Evolutionary conservation across 2,888 invertebrate genomes (phyloP), one percentile per base, ranked within the genome.

Genomic region (Sinopyrophorus schimmeli): DNA sequence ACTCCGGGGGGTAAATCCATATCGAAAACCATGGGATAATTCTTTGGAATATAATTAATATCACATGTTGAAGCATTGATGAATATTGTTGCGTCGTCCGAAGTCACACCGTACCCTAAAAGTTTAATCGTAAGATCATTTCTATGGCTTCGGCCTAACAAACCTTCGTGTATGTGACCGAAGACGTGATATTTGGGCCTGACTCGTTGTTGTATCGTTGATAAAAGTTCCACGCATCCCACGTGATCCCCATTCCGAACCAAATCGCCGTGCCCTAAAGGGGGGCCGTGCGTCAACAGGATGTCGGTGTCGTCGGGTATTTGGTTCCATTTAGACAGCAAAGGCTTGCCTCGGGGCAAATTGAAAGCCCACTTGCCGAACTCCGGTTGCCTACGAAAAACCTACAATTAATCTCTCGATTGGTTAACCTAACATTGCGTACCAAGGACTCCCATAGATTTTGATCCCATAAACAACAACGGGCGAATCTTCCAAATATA

Each of bases 141-240:
- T 21, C 6, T 21, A 21, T 21, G 3, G 5, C 5, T 21, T n/a
- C 21, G 9, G 9, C 9, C n/a, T 23, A n/a, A 14, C 23, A 23
- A 34, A 83, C 86, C 89, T 79, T 92, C 90, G 73, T 92, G 92
- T 46, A 92, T 85, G 69, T 92, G 92, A 1, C 92, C 92, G 74
- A 89, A 92, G 3, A 92, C 80, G 68, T 92, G 92, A 69, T 88
- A 90, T 66, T 86, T 88, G 9, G 91, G 91, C 68, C 84, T 82
- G 1, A 92, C 83, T 17, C 90, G 73, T 55, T 82, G 77, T 65
- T 90, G 89, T 1, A 92, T 83, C 0, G 86, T 87, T 23, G 80
- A 76, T 26, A 92, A 73, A 9, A 92, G 74, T 66, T 92, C 92
- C 0, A 88, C 88, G 71, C 91, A 92, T 7, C 92, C 92, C 7